These are phyloP conservation scores for Eretmochelys imbricata DNA, from an alignment of 2,113 vertebrate genomes.

Conservation along the genomic window DNA sequence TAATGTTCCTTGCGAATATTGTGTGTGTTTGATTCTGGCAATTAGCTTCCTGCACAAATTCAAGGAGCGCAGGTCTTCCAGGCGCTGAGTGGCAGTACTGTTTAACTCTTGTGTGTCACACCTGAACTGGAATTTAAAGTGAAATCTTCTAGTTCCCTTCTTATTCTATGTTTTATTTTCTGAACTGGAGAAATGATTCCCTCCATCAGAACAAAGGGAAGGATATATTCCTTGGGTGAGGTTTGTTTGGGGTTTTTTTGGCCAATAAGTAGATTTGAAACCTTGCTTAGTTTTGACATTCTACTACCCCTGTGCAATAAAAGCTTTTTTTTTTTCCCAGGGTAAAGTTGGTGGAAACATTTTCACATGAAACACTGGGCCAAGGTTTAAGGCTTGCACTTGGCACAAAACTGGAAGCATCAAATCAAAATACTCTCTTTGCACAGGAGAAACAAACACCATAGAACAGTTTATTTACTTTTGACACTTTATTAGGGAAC, in stretches of 20 bases:
- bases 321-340: neutral
- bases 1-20: slow-evolving; percentile 5
- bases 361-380: slow-evolving; percentile 5
- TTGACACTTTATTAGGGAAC: slow-evolving; percentile 43
- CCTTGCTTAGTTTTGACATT: slow-evolving; percentile 31
- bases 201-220: slow-evolving; percentile 43
- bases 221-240: neutral
- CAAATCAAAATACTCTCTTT: slow-evolving; percentile 4
- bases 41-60: slow-evolving; percentile 4
- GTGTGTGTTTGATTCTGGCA: neutral
- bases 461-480: slow-evolving; percentile 10
- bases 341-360: slow-evolving; percentile 6
- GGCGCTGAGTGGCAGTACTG: neutral
- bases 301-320: slow-evolving; percentile 16
- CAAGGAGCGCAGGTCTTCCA: slow-evolving; percentile 6
- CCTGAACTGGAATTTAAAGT: slow-evolving; percentile 36
- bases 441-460: slow-evolving; percentile 25
- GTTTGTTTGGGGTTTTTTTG: neutral
- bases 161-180: slow-evolving; percentile 42
- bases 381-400: slow-evolving; percentile 7
- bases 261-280: slow-evolving; percentile 30
- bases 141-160: slow-evolving; percentile 16
- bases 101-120: slow-evolving; percentile 1
- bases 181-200: slow-evolving; percentile 24
- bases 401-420: neutral